A percentile compares a stretch with the other conserved stretches of the same genome.
Conservation (phyloP, 2,888 invertebrate species). For the Stenodema calcarata region DNA sequence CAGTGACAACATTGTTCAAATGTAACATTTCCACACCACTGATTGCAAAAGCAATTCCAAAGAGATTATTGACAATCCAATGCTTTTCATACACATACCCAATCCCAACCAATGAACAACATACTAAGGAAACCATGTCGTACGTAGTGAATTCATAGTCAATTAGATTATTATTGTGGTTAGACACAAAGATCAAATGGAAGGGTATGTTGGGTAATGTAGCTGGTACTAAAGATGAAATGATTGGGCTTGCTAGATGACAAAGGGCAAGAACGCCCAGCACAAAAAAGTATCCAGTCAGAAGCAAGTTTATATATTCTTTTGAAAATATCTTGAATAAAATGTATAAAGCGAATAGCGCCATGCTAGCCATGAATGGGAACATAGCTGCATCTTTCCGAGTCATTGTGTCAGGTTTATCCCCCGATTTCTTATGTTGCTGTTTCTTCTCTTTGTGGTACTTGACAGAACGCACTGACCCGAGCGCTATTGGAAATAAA, state of each 20-base stretch:
- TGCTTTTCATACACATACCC: conserved; percentile 97
- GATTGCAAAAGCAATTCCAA: conserved; percentile 97
- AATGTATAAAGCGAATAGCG: conserved; percentile 91
- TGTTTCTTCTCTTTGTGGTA: conserved; percentile 80
- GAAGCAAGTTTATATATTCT: conserved; percentile 90
- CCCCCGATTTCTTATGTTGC: conserved; percentile 70
- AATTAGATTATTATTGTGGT: conserved; percentile 73
- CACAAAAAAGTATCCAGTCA: conserved; percentile 96
- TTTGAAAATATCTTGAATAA: conserved; percentile 93
- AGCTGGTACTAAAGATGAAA: conserved; percentile 84
- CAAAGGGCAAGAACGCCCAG: conserved; percentile 92
- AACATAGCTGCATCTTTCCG: conserved; percentile 97
- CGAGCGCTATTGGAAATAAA: conserved; percentile 92
- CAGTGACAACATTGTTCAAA: conserved; percentile 92
- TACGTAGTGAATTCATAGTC: conserved; percentile 93
- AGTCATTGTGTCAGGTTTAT: conserved; percentile 88
- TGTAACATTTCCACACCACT: conserved; percentile 97
- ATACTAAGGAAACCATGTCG: conserved; percentile 84
- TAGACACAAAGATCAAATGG: conserved; percentile 80
- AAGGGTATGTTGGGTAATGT: conserved; percentile 88
- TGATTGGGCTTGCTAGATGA: conserved; percentile 86
- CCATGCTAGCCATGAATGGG: conserved; percentile 92
- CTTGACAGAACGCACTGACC: conserved; percentile 65
- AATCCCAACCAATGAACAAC: conserved; percentile 84
- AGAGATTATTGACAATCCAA: conserved; percentile 99